Evolutionary conservation across 2,888 invertebrate species (phyloP), one percentile per base, ranked within the genome.

Genomic region (Azorinus chamasolen): DNA sequence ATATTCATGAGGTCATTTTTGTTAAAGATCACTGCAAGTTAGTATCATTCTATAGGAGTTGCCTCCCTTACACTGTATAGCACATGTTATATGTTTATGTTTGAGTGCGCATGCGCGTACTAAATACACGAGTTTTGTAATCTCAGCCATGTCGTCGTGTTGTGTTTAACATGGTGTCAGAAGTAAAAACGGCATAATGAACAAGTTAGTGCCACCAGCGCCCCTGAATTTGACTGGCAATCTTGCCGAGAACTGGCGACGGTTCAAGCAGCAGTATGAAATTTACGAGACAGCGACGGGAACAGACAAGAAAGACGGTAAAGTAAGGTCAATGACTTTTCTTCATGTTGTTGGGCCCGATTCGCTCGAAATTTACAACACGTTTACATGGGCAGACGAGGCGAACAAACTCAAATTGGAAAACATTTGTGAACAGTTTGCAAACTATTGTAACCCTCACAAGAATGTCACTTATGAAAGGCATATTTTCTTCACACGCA

Each of bases 251-350:
- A 48, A 48, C 18, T 48, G 48, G 48, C 48, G 48, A 12, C 12
- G 48, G 18, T 10, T 48, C 12, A 46, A 41, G 20, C 12, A 2
- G 48, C 48, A 48, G 1, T 48, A 48, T 18, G 48, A 48, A 1
- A 48, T 48, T n/a, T 48, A 48, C 5, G 12, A 48, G 18, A 48
- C 18, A n/a, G 48, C 48, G 18, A n/a, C 48, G 22, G 48, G 12
- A n/a, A 48, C 48, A 1, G 48, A 48, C 48, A 18, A 48, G 20
- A 48, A 48, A 48, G 16, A 48, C 22, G 48, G 10, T 22, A 48
- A 48, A 48, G 48, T 5, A 48, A 48, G 48, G 18, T 12, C 48
- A n/a, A 48, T 48, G 48, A 48, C n/a, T n/a, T n/a, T n/a, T n/a
- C n/a, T n/a, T n/a, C n/a, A n/a, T n/a, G n/a, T n/a, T n/a, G n/a